These are phyloP conservation scores for Ophioderma brevispina DNA, from an alignment of 35 echinoderm and acorn worm species.

Conservation along the genomic window DNA sequence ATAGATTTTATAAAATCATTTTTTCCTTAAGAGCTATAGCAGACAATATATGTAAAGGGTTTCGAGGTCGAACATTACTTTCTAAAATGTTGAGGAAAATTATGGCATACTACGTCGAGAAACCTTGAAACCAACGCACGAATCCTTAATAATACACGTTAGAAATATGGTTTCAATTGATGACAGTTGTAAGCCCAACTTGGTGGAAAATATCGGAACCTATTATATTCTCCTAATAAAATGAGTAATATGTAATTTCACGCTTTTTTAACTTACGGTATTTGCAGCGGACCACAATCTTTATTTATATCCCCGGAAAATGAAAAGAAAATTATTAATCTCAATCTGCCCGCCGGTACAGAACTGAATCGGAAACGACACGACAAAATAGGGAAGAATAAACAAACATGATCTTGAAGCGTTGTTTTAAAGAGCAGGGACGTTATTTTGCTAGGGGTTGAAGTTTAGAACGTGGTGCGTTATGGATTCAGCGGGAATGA, in stretches of 20 bases:
- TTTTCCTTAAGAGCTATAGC: too few species aligned
- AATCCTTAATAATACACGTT: too few species aligned
- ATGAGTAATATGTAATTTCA: not conserved
- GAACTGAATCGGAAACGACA: not conserved
- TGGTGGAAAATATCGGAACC: too few species aligned
- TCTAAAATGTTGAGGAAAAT: too few species aligned
- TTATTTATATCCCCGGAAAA: not conserved
- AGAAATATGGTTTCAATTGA: too few species aligned
- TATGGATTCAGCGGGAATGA: not conserved
- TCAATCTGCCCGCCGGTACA: not conserved
- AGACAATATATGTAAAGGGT: too few species aligned
- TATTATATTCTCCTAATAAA: too few species aligned
- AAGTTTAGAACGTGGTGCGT: not conserved
- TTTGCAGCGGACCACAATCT: not conserved
- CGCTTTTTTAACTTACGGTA: slow-evolving; percentile 5
- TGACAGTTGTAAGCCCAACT: too few species aligned
- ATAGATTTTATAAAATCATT: too few species aligned
- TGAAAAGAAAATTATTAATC: not conserved
- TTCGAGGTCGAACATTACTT: too few species aligned
- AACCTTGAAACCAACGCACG: too few species aligned
- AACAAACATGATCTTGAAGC: not conserved
- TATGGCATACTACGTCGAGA: too few species aligned
- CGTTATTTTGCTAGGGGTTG: not conserved
- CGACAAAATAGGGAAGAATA: not conserved
- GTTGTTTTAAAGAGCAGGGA: not conserved